Conservation (phyloP, 2,797 vertebrate genomes). For the Hybognathus amarus region DNA sequence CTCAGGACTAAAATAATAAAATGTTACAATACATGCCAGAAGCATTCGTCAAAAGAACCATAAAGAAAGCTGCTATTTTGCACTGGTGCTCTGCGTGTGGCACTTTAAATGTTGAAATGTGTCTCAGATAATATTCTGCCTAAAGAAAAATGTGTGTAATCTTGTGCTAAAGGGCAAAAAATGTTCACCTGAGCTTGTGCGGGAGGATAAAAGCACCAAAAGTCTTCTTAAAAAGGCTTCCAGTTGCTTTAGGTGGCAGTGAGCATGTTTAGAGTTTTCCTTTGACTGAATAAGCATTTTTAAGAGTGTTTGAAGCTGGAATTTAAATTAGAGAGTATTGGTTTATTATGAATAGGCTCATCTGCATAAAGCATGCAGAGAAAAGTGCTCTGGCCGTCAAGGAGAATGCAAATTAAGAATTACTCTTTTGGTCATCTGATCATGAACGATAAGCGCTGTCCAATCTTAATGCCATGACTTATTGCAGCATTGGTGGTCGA, state of each 20-base stretch:
- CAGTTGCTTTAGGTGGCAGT: conserved; percentile 63
- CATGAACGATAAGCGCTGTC: not conserved
- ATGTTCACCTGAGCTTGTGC: conserved; percentile 28
- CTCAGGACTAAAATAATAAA: not conserved
- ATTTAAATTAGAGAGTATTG: conserved; percentile 60
- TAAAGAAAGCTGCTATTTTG: conserved; percentile 10
- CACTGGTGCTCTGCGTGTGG: not conserved
- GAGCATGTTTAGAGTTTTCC: conserved; percentile 52
- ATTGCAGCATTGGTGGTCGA: not conserved
- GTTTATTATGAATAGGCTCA: conserved; percentile 65
- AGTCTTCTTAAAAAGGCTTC: conserved; percentile 47
- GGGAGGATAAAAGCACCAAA: conserved; percentile 16
- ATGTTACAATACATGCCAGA: not conserved
- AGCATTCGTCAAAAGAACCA: not conserved
- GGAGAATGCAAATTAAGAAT: conserved; percentile 67
- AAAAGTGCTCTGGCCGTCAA: conserved; percentile 65
- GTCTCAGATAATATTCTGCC: conserved; percentile 17
- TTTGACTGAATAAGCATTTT: conserved; percentile 57
- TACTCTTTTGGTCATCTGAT: conserved; percentile 51
- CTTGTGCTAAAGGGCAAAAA: conserved; percentile 24
- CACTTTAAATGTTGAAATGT: conserved; percentile 23
- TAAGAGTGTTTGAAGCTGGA: conserved; percentile 57
- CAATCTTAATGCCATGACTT: not conserved
- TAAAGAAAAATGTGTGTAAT: conserved; percentile 9
- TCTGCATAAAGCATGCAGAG: conserved; percentile 73